Conservation (phyloP, 2,888 invertebrate species). For the Agonum fuliginosum region DNA sequence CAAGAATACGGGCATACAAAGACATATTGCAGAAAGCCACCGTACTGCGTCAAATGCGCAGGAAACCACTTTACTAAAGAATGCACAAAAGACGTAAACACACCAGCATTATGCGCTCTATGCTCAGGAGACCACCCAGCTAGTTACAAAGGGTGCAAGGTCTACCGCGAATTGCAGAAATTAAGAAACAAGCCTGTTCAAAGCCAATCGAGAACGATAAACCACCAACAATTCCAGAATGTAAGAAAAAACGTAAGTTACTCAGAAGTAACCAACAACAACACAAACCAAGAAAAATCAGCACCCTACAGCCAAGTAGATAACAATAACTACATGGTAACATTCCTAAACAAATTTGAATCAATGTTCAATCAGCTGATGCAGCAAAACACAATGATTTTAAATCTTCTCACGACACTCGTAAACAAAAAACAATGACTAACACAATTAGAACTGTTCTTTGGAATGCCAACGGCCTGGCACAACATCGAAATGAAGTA, state of each 20-base stretch:
- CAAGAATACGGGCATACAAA: constrained; percentile 61
- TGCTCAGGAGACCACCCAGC: constrained; percentile 49
- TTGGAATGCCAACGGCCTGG: background rate
- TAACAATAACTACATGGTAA: background rate
- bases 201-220: too few species aligned
- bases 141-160: too few species aligned
- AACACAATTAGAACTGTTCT: too few species aligned
- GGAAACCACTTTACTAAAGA: constrained; percentile 53
- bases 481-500: background rate
- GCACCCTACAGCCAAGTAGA: background rate
- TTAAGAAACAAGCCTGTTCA: constrained; percentile 50
- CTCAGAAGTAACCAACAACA: too few species aligned
- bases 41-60: constrained; percentile 61
- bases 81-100: constrained; percentile 34
- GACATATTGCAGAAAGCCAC: constrained; percentile 58
- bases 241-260: too few species aligned
- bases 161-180: too few species aligned
- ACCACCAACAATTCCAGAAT: too few species aligned
- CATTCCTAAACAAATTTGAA: constrained; percentile 27
- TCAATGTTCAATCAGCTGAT: constrained; percentile 43
- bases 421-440: constrained; percentile 49
- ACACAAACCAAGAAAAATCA: background rate
- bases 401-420: constrained; percentile 56
- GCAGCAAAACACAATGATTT: constrained; percentile 57
- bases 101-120: constrained; percentile 40